These are phyloP conservation scores for Apotomis turbidana DNA, from an alignment of 2,888 invertebrate genomes.

Conservation along the genomic window DNA sequence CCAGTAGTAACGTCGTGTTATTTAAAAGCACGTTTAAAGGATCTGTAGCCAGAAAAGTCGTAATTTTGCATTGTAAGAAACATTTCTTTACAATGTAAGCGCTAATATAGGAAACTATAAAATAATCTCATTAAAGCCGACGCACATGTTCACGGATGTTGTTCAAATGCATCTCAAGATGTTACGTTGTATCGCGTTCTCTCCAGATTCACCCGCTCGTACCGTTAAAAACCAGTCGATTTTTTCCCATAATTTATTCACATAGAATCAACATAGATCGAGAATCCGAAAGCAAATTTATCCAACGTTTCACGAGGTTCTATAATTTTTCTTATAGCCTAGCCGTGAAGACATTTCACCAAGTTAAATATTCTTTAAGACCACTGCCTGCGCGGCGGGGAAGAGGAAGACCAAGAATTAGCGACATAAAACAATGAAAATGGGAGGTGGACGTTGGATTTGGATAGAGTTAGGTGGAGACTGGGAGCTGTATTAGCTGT, in stretches of 20 bases:
- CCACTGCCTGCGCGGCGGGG: too few species aligned
- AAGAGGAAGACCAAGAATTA: too few species aligned
- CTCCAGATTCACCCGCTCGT: constrained; percentile 22
- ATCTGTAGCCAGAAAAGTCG: constrained; percentile 24
- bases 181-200: constrained; percentile 2
- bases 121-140: constrained; percentile 26
- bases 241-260: constrained; percentile 33
- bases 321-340: background rate
- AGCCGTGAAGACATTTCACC: background rate
- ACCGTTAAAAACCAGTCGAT: constrained; percentile 8
- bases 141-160: constrained; percentile 37
- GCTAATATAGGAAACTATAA: constrained; percentile 30
- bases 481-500: too few species aligned
- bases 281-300: constrained; percentile 16
- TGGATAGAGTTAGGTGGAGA: too few species aligned
- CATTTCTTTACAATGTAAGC: constrained; percentile 10
- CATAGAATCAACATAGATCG: constrained; percentile 8
- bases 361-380: constrained; percentile 1
- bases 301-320: background rate
- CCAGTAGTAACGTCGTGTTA: constrained; percentile 1
- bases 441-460: too few species aligned
- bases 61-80: constrained; percentile 9
- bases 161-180: constrained; percentile 32
- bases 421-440: too few species aligned
- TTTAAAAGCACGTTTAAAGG: constrained; percentile 18